Evolutionary conservation across 2,113 vertebrate genomes (phyloP).

Genomic region (Taurulus bubalis): DNA sequence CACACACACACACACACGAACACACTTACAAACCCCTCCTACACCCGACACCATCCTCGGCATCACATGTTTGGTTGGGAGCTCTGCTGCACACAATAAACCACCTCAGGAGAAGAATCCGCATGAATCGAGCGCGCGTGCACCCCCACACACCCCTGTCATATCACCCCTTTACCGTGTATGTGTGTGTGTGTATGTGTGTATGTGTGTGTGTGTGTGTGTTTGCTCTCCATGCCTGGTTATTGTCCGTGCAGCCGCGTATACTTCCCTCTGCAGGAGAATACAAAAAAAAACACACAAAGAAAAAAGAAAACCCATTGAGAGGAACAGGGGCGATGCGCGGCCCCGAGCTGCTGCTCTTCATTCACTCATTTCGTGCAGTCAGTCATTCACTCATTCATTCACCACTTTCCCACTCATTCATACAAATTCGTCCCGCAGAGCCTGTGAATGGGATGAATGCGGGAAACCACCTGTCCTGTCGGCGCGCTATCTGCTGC

Average conservation of each 20-base stretch:
- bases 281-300: not conserved
- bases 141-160: not conserved
- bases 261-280: conserved; percentile 54
- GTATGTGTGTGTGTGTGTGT: conserved; percentile 42
- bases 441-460: conserved; percentile 64
- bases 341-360: conserved; percentile 40
- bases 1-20: conserved; percentile 26
- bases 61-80: conserved; percentile 77
- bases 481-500: not conserved
- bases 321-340: conserved; percentile 29
- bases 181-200: conserved; percentile 45
- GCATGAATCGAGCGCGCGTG: conserved; percentile 77
- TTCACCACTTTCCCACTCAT: conserved; percentile 49
- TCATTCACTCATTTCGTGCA: conserved; percentile 64
- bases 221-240: conserved; percentile 61
- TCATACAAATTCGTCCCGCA: conserved; percentile 47
- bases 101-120: conserved; percentile 77
- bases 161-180: not conserved
- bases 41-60: conserved; percentile 46
- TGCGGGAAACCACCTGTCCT: conserved; percentile 35
- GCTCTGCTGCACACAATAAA: conserved; percentile 78
- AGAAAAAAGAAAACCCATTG: conserved; percentile 47
- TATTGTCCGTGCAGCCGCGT: conserved; percentile 61
- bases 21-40: conserved; percentile 21
- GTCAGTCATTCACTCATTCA: conserved; percentile 49